Base-by-base conservation (phyloP, 2,113 vertebrate species). In the Corythoichthys intestinalis region DNA sequence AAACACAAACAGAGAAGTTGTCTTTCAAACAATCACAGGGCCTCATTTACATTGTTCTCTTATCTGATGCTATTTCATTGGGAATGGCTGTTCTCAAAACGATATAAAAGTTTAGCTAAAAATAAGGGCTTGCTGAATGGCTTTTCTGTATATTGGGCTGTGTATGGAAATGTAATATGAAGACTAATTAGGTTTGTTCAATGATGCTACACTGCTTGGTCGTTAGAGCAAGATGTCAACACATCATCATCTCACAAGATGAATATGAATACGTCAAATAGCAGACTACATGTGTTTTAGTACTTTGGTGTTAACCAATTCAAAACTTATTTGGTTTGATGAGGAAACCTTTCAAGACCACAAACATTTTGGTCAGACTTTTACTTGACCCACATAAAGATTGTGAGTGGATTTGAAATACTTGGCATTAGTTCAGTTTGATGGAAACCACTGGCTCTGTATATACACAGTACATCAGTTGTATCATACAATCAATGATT, bases 11-110 rank as follows among this genome's bases (percentile, higher is more conserved):
- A 54, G 37, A 57, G 61, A 65, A 74, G 75, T 66, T 78, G 66
- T 46, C 75, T 57, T 34, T 39, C 60, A 47, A 81, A 52, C 67
- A 84, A 83, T 86, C 60, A 81, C 78, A 74, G 48, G 48, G 49
- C 41, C 49, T 59, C 65, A 84, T 83, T 83, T 57, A 47, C 69
- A 74, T 73, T 70, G 65, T 68, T 80, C 1, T 44, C 57, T 85
- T 86, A 83, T 90, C 85, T 87, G 84, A 89, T 85, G 64, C 57
- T n/a, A 44, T 35, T 8, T 34, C 60, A 56, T 46, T 80, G 66
- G 73, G 50, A 75, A 70, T 71, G n/a, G 37, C 63, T 52, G 48
- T 69, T 46, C 47, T 35, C 56, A 74, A 70, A 82, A 61, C 75
- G 35, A 39, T 17, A 60, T 65, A 67, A 69, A 69, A 59, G 53